These are phyloP conservation scores for Poeciliopsis infans DNA, from an alignment of 2,797 vertebrate species.

Conservation along the genomic window DNA sequence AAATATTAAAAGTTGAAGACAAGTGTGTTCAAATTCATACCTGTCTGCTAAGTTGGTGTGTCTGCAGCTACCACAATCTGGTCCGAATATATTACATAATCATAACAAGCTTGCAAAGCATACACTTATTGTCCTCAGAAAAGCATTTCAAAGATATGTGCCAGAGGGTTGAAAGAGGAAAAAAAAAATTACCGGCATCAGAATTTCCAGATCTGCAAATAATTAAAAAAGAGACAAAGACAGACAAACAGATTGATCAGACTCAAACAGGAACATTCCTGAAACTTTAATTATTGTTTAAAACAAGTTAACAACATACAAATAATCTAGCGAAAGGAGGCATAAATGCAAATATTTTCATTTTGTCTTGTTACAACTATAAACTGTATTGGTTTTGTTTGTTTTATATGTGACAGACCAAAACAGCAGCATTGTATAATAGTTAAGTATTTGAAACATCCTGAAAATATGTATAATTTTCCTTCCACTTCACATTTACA, in stretches of 20 bases:
- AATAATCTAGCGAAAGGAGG: background rate
- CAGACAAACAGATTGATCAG: slow-evolving; percentile 51
- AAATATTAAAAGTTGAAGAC: slow-evolving; percentile 46
- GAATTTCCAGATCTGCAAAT: slow-evolving; percentile 74
- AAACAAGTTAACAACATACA: slow-evolving; percentile 5
- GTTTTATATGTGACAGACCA: background rate
- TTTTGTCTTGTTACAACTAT: background rate
- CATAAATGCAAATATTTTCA: background rate
- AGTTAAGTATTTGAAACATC: background rate
- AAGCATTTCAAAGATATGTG: slow-evolving; percentile 67
- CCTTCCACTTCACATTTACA: background rate
- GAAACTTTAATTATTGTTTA: slow-evolving; percentile 57
- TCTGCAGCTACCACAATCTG: slow-evolving; percentile 53
- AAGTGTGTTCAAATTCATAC: slow-evolving; percentile 18
- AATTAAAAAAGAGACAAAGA: slow-evolving; percentile 46
- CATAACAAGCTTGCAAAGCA: slow-evolving; percentile 61
- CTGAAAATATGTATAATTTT: background rate
- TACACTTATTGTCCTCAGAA: slow-evolving; percentile 55
- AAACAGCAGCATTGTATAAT: background rate
- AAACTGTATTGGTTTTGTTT: background rate
- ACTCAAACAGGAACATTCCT: slow-evolving; percentile 38
- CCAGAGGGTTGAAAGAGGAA: slow-evolving; percentile 39
- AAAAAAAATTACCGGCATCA: slow-evolving; percentile 65
- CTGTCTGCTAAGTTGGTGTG: slow-evolving; percentile 40
- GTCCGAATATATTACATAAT: slow-evolving; percentile 61